phyloP scores from a whole-genome alignment of 2,113 vertebrate genomes.

The Amphiprion percula region DNA sequence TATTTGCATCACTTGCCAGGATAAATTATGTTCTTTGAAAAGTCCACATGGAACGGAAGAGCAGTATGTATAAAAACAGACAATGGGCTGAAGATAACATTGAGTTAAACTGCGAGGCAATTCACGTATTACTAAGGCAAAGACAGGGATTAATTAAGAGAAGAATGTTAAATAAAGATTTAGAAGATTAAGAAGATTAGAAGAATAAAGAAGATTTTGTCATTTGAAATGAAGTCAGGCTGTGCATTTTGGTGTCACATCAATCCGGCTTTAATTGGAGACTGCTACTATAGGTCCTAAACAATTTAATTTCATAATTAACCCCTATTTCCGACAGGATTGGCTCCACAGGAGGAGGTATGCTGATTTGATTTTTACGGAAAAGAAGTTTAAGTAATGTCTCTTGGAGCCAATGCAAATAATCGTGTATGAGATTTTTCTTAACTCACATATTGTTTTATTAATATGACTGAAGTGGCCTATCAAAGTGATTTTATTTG shows the following conservation, averaged over 20 bases:
- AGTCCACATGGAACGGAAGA: too few relatives aligned
- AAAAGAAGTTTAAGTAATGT: not conserved
- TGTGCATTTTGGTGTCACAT: slow-evolving; percentile 1
- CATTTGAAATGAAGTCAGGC: not conserved
- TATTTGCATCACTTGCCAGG: not conserved
- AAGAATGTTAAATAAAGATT: too few relatives aligned
- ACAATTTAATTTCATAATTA: slow-evolving; percentile 18
- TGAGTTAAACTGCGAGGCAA: not conserved
- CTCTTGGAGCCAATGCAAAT: not conserved
- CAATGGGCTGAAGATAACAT: too few relatives aligned
- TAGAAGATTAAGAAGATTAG: too few relatives aligned
- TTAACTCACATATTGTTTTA: too few relatives aligned
- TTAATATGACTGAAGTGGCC: too few relatives aligned
- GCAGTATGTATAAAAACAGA: too few relatives aligned
- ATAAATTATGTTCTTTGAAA: not conserved
- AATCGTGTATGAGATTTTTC: too few relatives aligned
- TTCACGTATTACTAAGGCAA: not conserved
- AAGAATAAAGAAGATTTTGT: too few relatives aligned
- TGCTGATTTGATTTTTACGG: not conserved
- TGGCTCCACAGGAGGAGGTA: slow-evolving; percentile 20
- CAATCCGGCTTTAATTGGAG: slow-evolving; percentile 29
- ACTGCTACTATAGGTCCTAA: slow-evolving; percentile 21
- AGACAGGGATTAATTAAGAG: not conserved
- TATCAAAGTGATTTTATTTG: too few relatives aligned
- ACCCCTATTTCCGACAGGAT: slow-evolving; percentile 10